Evolutionary conservation across 2,888 invertebrate species (phyloP).

Genomic region (Linhomoeus sp.): DNA sequence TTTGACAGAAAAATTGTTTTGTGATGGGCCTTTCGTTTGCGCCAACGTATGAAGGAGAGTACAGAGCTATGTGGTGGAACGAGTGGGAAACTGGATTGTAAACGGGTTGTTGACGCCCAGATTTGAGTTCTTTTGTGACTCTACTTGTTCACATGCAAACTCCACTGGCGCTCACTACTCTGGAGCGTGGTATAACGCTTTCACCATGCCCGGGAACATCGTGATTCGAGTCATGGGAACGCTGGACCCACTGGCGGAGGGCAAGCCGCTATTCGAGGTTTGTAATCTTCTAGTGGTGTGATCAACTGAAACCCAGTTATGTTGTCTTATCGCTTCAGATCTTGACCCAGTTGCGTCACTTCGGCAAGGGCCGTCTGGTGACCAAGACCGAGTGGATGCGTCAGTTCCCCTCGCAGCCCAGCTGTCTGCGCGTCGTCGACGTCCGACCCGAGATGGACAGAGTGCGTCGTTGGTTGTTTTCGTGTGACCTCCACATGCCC

Average conservation of each 20-base stretch:
- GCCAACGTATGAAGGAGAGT: too few species aligned
- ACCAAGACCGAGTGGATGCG: constrained; percentile 23
- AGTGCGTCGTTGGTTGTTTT: not conserved
- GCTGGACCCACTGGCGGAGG: constrained; percentile 19
- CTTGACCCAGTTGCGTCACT: constrained; percentile 9
- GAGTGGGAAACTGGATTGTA: too few species aligned
- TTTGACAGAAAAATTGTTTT: too few species aligned
- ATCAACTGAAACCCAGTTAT: not conserved
- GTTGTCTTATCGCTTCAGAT: not conserved
- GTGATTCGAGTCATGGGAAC: constrained; percentile 33
- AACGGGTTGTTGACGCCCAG: too few species aligned
- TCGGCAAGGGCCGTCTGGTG: constrained; percentile 23
- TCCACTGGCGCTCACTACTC: too few species aligned
- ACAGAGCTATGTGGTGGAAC: too few species aligned
- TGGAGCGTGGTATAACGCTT: too few species aligned
- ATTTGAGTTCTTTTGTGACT: too few species aligned
- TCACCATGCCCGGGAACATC: constrained; percentile 51
- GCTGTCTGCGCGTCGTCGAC: constrained; percentile 18
- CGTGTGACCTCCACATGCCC: too few species aligned
- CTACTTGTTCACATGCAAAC: too few species aligned
- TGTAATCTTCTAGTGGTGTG: not conserved
- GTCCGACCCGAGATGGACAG: constrained; percentile 10
- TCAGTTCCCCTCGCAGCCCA: constrained; percentile 23
- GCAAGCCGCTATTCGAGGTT: constrained; percentile 25
- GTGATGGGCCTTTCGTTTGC: too few species aligned